phyloP scores from a whole-genome alignment of 2,888 invertebrate genomes.

The Diogma glabrata region DNA sequence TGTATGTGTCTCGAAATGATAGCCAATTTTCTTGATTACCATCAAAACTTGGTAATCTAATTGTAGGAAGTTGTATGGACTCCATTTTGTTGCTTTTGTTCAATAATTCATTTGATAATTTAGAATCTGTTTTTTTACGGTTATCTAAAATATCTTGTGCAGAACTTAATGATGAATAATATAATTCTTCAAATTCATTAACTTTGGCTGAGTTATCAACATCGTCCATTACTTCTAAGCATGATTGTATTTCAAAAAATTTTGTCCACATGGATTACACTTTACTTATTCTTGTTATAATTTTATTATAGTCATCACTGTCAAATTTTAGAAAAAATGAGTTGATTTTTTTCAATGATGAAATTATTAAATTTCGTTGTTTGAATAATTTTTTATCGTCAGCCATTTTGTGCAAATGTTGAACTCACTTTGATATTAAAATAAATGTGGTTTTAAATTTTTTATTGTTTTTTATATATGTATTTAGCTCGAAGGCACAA shows the following conservation, averaged over 20 bases:
- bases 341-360: background rate
- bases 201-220: background rate
- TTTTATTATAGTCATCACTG: background rate
- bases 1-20: background rate
- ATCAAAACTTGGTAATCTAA: background rate
- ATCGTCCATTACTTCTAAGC: background rate
- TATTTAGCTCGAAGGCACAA: slow-evolving; percentile 1
- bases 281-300: background rate
- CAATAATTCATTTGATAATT: background rate
- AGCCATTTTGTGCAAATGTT: background rate
- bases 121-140: background rate
- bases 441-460: no score
- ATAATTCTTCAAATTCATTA: background rate
- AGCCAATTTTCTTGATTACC: slow-evolving; percentile 1
- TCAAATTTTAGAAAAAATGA: background rate
- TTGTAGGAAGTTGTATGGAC: background rate
- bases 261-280: background rate
- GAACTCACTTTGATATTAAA: background rate
- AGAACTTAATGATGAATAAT: no score
- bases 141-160: no score
- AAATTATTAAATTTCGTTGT: background rate
- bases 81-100: background rate
- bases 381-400: background rate
- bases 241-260: background rate
- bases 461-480: background rate